phyloP scores from a whole-genome alignment of 2,113 vertebrate species.

The Galeopterus variegatus region DNA sequence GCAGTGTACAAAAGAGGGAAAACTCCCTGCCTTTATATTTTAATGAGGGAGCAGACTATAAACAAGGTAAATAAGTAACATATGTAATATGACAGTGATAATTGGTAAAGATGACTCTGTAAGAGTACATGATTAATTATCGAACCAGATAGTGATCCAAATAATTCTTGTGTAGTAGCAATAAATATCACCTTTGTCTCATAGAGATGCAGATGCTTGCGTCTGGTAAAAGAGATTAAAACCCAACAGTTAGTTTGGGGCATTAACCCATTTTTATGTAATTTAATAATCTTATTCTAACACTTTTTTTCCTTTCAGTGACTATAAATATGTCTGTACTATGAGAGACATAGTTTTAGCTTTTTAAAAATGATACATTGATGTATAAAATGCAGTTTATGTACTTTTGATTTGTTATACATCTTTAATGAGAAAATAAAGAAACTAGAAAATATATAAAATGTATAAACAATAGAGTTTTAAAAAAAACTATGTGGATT shows the following conservation, averaged over 20 bases:
- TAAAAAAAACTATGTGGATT: background rate
- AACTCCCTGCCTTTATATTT: background rate
- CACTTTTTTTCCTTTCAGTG: background rate
- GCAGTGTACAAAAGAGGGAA: background rate
- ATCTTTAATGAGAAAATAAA: background rate
- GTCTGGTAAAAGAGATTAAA: background rate
- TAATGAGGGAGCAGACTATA: background rate
- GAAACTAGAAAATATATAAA: background rate
- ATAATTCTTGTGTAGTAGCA: background rate
- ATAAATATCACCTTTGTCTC: background rate
- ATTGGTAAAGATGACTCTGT: background rate
- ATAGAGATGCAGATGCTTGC: background rate
- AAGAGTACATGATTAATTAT: background rate
- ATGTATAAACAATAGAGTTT: background rate
- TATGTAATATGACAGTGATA: background rate
- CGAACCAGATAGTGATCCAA: background rate
- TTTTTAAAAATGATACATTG: background rate
- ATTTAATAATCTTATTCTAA: background rate
- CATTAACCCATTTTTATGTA: slow-evolving; percentile 3
- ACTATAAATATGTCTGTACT: background rate
- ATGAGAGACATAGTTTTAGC: background rate
- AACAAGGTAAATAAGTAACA: background rate
- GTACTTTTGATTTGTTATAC: background rate
- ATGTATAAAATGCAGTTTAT: background rate
- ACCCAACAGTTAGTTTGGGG: background rate